These are phyloP conservation scores for Bimastos eiseni DNA, from an alignment of 2,888 invertebrate species.

Conservation along the genomic window DNA sequence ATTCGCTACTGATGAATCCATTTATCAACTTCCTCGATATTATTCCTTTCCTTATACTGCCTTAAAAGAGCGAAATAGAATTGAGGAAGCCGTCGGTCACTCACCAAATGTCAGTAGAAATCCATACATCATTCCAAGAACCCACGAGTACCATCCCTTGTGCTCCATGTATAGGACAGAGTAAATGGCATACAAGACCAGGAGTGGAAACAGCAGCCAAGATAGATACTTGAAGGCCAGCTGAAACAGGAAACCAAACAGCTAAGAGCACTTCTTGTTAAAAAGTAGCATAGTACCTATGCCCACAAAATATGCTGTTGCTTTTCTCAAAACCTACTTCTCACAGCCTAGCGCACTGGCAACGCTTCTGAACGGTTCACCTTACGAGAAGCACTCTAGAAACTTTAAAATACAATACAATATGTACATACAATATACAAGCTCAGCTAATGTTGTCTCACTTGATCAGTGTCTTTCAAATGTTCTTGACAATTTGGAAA, in stretches of 20 bases:
- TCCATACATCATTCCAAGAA: conserved; percentile 93
- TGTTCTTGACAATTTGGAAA: too few species aligned
- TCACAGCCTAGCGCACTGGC: too few species aligned
- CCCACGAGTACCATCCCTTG: conserved; percentile 98
- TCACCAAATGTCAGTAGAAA: conserved; percentile 86
- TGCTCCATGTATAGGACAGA: conserved; percentile 90
- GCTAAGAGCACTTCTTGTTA: background rate
- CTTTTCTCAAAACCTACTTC: too few species aligned
- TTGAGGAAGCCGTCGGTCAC: conserved; percentile 36
- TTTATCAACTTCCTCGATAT: background rate
- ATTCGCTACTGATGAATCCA: too few species aligned
- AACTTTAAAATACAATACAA: too few species aligned
- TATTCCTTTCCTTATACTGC: background rate
- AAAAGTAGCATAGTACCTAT: background rate
- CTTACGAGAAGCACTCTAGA: too few species aligned
- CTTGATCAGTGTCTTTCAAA: background rate
- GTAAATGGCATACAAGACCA: conserved; percentile 90
- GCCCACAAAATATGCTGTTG: background rate
- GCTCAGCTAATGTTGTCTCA: background rate
- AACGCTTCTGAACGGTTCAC: too few species aligned
- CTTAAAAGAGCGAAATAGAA: background rate
- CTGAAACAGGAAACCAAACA: conserved; percentile 63
- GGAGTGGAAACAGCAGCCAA: conserved; percentile 90
- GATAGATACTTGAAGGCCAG: conserved; percentile 92
- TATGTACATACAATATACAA: too few species aligned